Evolutionary conservation across 2,113 vertebrate genomes (phyloP).

Genomic region (Himantopus leucocephalus): DNA sequence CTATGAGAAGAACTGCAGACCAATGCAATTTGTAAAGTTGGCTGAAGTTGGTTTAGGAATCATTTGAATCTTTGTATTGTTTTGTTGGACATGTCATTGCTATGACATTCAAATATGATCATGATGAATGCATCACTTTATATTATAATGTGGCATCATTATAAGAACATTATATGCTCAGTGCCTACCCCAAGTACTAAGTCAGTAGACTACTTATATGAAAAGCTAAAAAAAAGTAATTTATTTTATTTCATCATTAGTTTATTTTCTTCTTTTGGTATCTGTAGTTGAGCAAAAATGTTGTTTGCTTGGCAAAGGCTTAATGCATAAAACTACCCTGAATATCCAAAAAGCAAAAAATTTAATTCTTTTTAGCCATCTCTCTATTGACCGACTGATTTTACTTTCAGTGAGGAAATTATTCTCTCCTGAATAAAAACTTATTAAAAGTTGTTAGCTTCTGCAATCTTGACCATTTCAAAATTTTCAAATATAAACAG

Average conservation of each 20-base stretch:
- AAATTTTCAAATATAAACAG: constrained; percentile 13
- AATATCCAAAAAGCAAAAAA: not conserved
- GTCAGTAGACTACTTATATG: not conserved
- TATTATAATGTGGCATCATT: not conserved
- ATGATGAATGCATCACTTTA: not conserved
- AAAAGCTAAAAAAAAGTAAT: not conserved
- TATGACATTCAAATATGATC: not conserved
- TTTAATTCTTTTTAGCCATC: not conserved
- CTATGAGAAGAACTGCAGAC: not conserved
- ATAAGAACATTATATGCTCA: too few relatives aligned
- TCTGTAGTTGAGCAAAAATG: not conserved
- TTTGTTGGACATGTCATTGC: not conserved
- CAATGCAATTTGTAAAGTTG: not conserved
- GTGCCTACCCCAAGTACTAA: not conserved
- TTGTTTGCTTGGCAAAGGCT: not conserved
- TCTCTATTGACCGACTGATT: not conserved
- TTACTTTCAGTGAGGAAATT: not conserved
- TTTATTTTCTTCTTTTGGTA: not conserved
- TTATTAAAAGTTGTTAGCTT: not conserved
- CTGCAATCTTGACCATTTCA: not conserved
- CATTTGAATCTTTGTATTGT: not conserved
- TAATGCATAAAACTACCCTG: not conserved
- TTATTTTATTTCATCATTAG: not conserved
- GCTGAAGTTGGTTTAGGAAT: not conserved
- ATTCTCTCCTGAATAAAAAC: not conserved